These are phyloP conservation scores for Epicampocera succincta DNA, from an alignment of 2,888 invertebrate species.

Conservation along the genomic window DNA sequence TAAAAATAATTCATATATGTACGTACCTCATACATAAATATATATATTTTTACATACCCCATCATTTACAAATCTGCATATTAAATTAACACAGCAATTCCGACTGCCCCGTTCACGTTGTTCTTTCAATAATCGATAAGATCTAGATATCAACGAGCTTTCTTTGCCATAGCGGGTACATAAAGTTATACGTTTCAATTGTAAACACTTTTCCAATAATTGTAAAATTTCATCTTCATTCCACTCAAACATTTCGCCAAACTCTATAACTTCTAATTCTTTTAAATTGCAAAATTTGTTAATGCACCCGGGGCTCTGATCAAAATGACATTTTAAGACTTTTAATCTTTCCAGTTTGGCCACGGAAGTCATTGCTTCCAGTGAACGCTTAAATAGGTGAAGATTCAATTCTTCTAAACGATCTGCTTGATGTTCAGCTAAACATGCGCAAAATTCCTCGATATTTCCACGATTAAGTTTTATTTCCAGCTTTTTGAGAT, in stretches of 20 bases:
- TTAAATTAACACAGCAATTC: no score
- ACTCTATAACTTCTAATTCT: background rate
- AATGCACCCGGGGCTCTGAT: background rate
- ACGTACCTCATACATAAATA: no score
- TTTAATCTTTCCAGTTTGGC: constrained; percentile 34
- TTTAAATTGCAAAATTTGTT: background rate
- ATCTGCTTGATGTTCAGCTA: constrained; percentile 16
- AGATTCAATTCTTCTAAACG: constrained; percentile 39
- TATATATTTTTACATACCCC: no score
- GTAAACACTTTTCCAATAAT: background rate
- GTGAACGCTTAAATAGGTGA: background rate
- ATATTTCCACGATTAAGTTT: background rate
- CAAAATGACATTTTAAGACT: background rate
- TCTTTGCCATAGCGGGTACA: no score
- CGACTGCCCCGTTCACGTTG: no score
- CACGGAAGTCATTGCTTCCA: background rate
- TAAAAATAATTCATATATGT: no score
- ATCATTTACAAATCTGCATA: no score
- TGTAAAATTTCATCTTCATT: background rate
- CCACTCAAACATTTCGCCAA: background rate
- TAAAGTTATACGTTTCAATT: constrained; percentile 3
- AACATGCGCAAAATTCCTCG: background rate
- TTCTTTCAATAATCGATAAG: no score
- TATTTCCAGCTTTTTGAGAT: constrained; percentile 29
- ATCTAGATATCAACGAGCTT: no score